Percentiles rank a stretch among this genome's conserved stretches.
Conservation (phyloP, 2,888 invertebrate genomes). For the Hirtodrosophila alboralis region DNA sequence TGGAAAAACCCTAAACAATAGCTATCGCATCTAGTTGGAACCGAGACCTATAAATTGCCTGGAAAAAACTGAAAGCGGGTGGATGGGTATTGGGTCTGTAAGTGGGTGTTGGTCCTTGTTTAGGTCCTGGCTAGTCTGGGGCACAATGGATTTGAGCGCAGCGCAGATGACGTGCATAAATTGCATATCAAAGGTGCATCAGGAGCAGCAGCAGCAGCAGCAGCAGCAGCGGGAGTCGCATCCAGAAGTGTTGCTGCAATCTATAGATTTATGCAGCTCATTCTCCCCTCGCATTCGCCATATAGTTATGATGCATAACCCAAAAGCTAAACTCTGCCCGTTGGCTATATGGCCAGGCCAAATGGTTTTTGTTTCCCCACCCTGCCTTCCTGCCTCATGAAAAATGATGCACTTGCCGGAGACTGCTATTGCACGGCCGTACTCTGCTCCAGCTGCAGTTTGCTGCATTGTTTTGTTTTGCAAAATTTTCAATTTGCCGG, state of each 20-base stretch:
- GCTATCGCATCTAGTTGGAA: not conserved
- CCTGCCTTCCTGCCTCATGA: constrained; percentile 43
- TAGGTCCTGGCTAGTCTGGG: constrained; percentile 31
- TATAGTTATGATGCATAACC: constrained; percentile 77
- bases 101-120: constrained; percentile 48
- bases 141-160: constrained; percentile 58
- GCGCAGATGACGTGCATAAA: constrained; percentile 75
- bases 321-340: constrained; percentile 58
- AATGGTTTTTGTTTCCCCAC: constrained; percentile 65
- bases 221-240: constrained; percentile 22
- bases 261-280: constrained; percentile 73
- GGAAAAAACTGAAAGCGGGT: constrained; percentile 39
- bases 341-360: constrained; percentile 45
- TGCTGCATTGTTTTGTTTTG: constrained; percentile 62
- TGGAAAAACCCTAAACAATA: not conserved
- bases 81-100: not conserved
- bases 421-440: constrained; percentile 23
- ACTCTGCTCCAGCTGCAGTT: constrained; percentile 30
- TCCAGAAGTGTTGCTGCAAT: constrained; percentile 55
- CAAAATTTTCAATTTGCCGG: constrained; percentile 75
- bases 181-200: constrained; percentile 78
- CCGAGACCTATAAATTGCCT: constrained; percentile 65
- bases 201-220: constrained; percentile 29
- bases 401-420: constrained; percentile 75
- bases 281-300: constrained; percentile 18